Conservation (phyloP, 2,113 vertebrate genomes). For the Gymnobelideus leadbeateri region DNA sequence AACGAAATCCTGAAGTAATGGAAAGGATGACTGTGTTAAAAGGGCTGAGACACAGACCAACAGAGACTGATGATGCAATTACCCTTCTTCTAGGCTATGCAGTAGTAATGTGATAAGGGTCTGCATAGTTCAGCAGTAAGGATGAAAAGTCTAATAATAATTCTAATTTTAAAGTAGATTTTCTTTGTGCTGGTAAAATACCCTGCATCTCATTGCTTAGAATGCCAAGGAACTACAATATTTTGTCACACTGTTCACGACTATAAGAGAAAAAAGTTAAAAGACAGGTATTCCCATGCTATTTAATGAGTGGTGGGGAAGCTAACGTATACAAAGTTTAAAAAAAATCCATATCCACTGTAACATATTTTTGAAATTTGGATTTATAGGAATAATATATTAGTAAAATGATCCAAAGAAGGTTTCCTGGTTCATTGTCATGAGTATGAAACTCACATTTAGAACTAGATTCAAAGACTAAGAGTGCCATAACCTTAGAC, state of each 20-base stretch:
- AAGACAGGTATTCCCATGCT: conserved; percentile 52
- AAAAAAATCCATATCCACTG: conserved; percentile 55
- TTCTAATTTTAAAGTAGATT: conserved; percentile 70
- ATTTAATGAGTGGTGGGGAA: conserved; percentile 69
- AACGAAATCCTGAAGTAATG: conserved; percentile 75
- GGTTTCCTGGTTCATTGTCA: conserved; percentile 4
- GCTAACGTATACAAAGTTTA: conserved; percentile 40
- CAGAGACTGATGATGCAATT: conserved; percentile 74
- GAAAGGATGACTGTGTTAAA: conserved; percentile 75
- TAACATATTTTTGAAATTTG: not conserved
- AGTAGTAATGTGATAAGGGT: conserved; percentile 60
- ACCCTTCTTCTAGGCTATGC: conserved; percentile 59
- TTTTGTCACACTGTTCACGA: conserved; percentile 55
- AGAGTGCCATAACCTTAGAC: not conserved
- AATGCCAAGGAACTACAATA: conserved; percentile 57
- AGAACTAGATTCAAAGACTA: not conserved
- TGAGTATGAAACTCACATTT: conserved; percentile 51
- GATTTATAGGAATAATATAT: conserved; percentile 60
- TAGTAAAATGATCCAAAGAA: conserved; percentile 42
- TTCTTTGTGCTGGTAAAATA: conserved; percentile 66
- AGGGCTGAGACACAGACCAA: conserved; percentile 66
- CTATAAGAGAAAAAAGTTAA: conserved; percentile 59
- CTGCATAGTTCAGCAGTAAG: conserved; percentile 68
- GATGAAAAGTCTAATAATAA: conserved; percentile 72
- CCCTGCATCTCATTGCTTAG: conserved; percentile 65